Base-by-base conservation (phyloP, 2,888 invertebrate species). In the Seira ritae region DNA sequence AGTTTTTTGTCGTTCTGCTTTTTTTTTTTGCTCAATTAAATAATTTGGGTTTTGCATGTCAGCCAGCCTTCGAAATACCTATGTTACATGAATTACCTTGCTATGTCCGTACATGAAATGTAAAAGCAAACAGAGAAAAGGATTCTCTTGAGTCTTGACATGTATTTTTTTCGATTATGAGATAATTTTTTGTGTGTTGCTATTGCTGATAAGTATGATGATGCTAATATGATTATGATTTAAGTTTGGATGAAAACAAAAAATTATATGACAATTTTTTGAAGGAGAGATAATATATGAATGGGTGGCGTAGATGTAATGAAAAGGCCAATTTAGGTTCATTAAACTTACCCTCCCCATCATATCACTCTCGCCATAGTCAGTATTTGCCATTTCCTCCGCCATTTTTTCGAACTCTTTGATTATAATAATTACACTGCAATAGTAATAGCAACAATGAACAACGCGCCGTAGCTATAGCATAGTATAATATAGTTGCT, bases 301-400 rank as follows among this genome's bases (percentile, higher is more conserved):
- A 55, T 3, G 15, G 55, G 55, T 3, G 15, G 55, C 6, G 31
- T 31, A 31, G 2, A 12, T 55, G 3, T 55, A n/a, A 55, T 55
- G 55, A 70, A 37, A 20, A 70, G 70, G 19, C n/a, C 42, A n/a
- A 70, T 70, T 70, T 42, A 70, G 46, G 70, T 70, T 70, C 70
- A 46, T 70, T 70, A 70, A 70, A 70, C 70, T 46, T 22, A 22
- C 42, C 37, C 37, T 69, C 17, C 19, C 20, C 3, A 55, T 17
- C 55, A 55, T 55, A 55, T 55, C 55, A 55, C 55, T 31, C 31
- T n/a, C n/a, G n/a, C n/a, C n/a, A n/a, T n/a, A n/a, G n/a, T n/a
- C n/a, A 55, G 2, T 55, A 55, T 12, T 55, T 17, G 55, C 55
- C 3, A 12, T 55, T 55, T 55, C 55, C 55, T 55, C 15, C 55